Conservation (phyloP, 2,113 vertebrate genomes). For the Bujurquina vittata region DNA sequence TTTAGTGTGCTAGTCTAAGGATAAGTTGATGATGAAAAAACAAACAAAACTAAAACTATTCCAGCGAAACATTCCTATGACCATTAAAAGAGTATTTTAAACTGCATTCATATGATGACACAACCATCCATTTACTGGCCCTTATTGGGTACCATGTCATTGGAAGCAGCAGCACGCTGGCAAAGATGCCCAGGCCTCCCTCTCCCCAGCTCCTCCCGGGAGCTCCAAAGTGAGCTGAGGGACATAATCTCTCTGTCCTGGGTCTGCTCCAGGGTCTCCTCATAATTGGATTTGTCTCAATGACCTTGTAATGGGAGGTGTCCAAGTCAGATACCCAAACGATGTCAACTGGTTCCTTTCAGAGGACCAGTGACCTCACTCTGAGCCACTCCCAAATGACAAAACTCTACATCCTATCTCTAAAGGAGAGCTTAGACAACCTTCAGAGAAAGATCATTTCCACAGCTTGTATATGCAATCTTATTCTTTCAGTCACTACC, state of each 20-base stretch:
- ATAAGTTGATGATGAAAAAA: background rate
- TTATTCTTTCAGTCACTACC: background rate
- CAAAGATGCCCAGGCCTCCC: background rate
- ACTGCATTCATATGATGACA: background rate
- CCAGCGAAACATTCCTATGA: background rate
- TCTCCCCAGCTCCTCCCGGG: background rate
- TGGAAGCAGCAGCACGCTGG: background rate
- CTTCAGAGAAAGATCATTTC: background rate
- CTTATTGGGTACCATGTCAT: background rate
- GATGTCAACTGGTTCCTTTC: background rate
- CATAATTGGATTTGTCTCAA: accelerated
- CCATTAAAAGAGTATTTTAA: background rate
- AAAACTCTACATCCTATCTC: background rate
- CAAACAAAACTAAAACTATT: accelerated
- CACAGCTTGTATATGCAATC: background rate
- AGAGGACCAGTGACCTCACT: background rate
- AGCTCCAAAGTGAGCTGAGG: background rate
- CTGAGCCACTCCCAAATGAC: background rate
- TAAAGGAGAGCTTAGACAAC: background rate
- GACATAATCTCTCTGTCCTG: background rate
- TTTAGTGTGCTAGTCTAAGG: background rate
- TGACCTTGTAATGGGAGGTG: background rate
- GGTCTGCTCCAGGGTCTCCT: background rate
- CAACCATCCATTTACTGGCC: background rate
- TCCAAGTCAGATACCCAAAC: background rate